Evolutionary conservation across 2,888 invertebrate genomes (phyloP), one percentile per base, ranked within the genome.

Genomic region (Caenorhabditis wallacei): DNA sequence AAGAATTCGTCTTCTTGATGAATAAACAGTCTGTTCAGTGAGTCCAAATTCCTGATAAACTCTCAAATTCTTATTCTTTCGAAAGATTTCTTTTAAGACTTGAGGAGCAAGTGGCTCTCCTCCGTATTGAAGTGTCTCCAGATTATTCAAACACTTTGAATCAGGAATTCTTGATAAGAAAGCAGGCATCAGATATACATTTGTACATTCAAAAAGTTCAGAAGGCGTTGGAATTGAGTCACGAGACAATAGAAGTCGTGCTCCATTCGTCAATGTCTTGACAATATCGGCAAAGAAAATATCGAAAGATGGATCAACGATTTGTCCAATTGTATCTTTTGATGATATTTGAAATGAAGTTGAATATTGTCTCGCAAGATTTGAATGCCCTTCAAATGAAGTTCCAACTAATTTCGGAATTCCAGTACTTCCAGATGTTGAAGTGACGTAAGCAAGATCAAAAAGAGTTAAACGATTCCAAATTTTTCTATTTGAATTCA

Each of bases 281-380:
- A 84, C 54, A 3, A 91, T n/a, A 68, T 90, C 90, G 20, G 88
- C 90, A 64, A 90, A 90, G 82, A 91, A 90, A 11, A 90, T 90
- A 82, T 90, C 90, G 54, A 90, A 90, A 1, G 87, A 86, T 24
- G 87, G 86, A 78, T 90, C 90, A 37, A 90, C 90, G 3, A 88
- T 86, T 78, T 90, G 89, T 68, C 89, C 89, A 20, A 90, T 78
- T 2, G 66, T 61, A 59, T 84, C 82, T 24, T 74, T 48, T 0
- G 24, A 11, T 5, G 57, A 56, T 13, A 89, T 70, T 24, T 56
- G 57, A 54, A 88, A 90, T 2, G 48, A 26, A 16, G 74, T 43
- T 0, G 86, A 76, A 71, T 90, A 90, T 53, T 88, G 86, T 18
- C 64, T 24, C 8, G 82, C 70, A 26, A 90, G 66, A 66, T 90